Conservation (phyloP, 2,888 invertebrate species). For the Lasioglossum oenotherae region DNA sequence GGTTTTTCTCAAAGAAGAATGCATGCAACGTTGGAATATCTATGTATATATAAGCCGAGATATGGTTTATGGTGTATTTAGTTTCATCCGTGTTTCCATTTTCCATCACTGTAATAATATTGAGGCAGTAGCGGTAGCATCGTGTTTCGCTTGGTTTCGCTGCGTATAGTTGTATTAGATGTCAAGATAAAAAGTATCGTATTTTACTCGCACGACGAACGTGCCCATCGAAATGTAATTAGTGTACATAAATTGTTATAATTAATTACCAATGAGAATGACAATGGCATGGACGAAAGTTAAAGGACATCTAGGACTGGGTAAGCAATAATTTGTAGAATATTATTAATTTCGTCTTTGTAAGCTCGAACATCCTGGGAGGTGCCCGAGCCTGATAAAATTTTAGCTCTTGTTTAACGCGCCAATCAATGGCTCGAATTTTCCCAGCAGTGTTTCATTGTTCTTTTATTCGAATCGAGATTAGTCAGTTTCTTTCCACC, state of each 20-base stretch:
- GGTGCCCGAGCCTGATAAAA: constrained; percentile 73
- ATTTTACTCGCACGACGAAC: constrained; percentile 63
- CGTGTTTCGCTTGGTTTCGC: constrained; percentile 70
- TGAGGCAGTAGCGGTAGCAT: constrained; percentile 60
- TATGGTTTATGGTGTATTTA: constrained; percentile 47
- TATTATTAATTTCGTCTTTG: constrained; percentile 54
- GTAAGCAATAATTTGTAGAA: constrained; percentile 68
- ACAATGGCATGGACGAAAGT: constrained; percentile 75
- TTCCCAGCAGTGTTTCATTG: not conserved
- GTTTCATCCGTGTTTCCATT: constrained; percentile 45
- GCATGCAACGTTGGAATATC: not conserved
- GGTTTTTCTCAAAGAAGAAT: constrained; percentile 7
- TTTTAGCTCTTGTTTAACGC: constrained; percentile 38
- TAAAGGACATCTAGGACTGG: constrained; percentile 77
- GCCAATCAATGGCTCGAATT: constrained; percentile 16
- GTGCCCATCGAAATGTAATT: constrained; percentile 73
- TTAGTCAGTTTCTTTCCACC: not conserved
- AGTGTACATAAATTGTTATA: constrained; percentile 65
- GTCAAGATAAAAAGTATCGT: constrained; percentile 70
- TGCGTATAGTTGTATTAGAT: constrained; percentile 70
- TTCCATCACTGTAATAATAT: constrained; percentile 54
- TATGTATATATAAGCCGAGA: constrained; percentile 23
- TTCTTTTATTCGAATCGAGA: not conserved
- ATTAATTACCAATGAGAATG: constrained; percentile 62
- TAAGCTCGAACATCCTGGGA: constrained; percentile 77